These are phyloP conservation scores for Tympanoctomys barrerae DNA, from an alignment of 2,797 vertebrate genomes.

Conservation along the genomic window DNA sequence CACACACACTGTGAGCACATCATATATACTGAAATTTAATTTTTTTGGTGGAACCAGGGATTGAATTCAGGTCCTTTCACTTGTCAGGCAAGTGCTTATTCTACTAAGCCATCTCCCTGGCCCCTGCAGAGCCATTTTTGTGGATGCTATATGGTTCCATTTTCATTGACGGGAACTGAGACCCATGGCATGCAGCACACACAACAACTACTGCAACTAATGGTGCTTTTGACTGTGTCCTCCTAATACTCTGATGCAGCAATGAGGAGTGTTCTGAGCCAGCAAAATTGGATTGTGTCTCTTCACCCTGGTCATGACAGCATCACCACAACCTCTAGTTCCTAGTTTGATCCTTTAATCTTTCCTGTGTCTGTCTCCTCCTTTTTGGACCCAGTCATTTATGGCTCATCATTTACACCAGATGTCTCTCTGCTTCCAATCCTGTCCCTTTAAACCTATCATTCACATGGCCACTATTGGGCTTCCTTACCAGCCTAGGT, in stretches of 20 bases:
- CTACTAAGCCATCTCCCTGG: no score
- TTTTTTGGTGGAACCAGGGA: no score
- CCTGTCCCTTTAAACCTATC: neutral
- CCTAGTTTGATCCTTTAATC: neutral
- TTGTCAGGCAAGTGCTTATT: no score
- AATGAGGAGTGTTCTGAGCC: neutral
- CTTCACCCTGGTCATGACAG: neutral
- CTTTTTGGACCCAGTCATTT: neutral
- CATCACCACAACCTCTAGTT: neutral
- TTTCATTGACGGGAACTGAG: slow-evolving; percentile 7
- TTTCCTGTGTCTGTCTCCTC: neutral
- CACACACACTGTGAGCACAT: no score
- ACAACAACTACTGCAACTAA: neutral
- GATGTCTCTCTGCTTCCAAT: neutral
- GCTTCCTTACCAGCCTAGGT: neutral
- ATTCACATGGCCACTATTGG: neutral
- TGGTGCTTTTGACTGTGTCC: neutral
- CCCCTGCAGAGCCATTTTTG: neutral
- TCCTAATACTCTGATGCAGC: neutral
- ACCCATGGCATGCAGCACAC: neutral
- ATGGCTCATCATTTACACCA: neutral
- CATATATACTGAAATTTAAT: no score
- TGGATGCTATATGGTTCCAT: neutral
- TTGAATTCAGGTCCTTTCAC: no score
- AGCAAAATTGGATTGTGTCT: neutral